These are phyloP conservation scores for Leptodirus hochenwartii DNA, from an alignment of 2,888 invertebrate genomes.

Conservation along the genomic window DNA sequence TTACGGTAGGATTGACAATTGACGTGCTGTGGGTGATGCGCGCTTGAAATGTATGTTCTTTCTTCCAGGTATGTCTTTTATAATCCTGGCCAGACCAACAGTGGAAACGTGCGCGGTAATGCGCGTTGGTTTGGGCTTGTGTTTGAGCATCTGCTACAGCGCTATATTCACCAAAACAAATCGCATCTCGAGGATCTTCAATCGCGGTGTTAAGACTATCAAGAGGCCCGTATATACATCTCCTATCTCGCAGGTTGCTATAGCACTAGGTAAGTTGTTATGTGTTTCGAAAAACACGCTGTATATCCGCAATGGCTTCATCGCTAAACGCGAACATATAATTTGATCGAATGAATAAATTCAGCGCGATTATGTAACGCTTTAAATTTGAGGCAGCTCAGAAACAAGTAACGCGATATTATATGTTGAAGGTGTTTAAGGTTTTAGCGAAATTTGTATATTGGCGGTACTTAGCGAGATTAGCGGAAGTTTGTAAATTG, in stretches of 20 bases:
- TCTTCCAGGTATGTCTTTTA: constrained; percentile 52
- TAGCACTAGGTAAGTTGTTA: constrained; percentile 37
- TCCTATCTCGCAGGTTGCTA: constrained; percentile 54
- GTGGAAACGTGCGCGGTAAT: constrained; percentile 43
- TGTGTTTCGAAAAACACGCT: no score
- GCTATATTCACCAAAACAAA: constrained; percentile 61
- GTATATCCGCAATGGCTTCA: constrained; percentile 7
- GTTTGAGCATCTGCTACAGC: constrained; percentile 54
- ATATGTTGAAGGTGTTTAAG: no score
- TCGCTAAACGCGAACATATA: not conserved
- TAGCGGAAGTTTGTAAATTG: no score
- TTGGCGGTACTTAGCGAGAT: no score
- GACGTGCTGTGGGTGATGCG: no score
- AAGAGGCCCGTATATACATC: constrained; percentile 58
- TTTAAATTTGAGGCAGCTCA: no score
- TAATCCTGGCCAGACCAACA: constrained; percentile 48
- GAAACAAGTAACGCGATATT: no score
- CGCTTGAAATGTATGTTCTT: no score
- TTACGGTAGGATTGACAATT: no score
- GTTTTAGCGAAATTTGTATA: no score
- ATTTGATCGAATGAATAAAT: no score
- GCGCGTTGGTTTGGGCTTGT: constrained; percentile 49
- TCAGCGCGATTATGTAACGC: no score
- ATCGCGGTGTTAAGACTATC: constrained; percentile 48
- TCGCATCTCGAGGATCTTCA: constrained; percentile 54